Evolutionary conservation across 2,888 invertebrate species (phyloP).

Genomic region (Mantis religiosa): DNA sequence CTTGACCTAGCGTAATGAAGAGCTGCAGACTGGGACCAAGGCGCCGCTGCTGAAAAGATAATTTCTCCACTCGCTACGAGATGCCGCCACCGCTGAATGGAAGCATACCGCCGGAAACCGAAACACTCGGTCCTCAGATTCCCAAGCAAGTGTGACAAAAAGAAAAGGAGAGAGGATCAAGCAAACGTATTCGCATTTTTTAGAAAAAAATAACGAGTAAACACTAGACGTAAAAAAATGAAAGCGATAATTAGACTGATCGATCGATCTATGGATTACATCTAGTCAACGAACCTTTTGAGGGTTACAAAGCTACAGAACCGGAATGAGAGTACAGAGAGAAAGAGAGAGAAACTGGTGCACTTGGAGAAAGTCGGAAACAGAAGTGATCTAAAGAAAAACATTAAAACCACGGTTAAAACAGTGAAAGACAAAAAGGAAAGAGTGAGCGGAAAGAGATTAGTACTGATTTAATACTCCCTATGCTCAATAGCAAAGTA

Average conservation of each 20-base stretch:
- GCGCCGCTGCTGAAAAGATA: background rate
- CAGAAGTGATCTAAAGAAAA: background rate
- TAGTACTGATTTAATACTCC: too few species aligned
- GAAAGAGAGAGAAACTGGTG: background rate
- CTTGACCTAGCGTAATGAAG: background rate
- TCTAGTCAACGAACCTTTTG: background rate
- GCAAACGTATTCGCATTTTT: background rate
- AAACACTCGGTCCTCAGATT: background rate
- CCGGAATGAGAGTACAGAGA: background rate
- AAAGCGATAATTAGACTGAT: background rate
- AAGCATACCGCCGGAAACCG: background rate
- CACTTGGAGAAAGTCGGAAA: background rate
- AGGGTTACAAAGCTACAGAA: background rate
- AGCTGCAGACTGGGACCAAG: background rate
- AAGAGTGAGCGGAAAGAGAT: background rate
- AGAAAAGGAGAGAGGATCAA: background rate
- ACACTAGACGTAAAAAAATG: background rate
- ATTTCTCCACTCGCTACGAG: background rate
- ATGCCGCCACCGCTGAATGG: background rate
- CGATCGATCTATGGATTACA: background rate
- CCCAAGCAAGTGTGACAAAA: background rate
- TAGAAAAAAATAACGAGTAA: background rate
- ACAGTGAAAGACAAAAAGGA: background rate
- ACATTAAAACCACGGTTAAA: background rate
- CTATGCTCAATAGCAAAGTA: too few species aligned